Conservation (phyloP, 2,797 vertebrate genomes). For the Cottoperca gobio region DNA sequence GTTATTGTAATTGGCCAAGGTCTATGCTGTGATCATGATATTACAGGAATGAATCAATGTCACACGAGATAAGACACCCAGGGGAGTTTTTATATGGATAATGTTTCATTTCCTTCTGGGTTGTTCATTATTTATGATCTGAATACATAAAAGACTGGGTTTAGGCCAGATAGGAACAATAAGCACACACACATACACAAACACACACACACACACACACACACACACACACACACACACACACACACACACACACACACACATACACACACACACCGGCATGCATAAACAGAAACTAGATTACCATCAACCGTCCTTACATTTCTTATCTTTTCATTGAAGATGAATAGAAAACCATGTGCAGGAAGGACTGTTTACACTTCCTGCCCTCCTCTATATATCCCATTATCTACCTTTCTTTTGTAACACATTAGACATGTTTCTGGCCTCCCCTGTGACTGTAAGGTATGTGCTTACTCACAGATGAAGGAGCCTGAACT, state of each 20-base stretch:
- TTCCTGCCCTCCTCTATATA: conserved; percentile 63
- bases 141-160: conserved; percentile 60
- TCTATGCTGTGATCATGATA: conserved; percentile 61
- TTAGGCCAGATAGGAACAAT: conserved; percentile 60
- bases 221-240: conserved; percentile 45
- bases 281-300: conserved; percentile 66
- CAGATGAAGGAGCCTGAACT: conserved; percentile 70
- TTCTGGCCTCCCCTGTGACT: conserved; percentile 56
- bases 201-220: conserved; percentile 42
- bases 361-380: conserved; percentile 63
- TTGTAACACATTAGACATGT: conserved; percentile 55
- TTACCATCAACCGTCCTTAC: conserved; percentile 35
- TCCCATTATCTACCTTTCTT: conserved; percentile 53
- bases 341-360: conserved; percentile 59
- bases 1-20: conserved; percentile 64
- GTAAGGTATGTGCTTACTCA: conserved; percentile 82
- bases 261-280: conserved; percentile 38
- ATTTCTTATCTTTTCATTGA: conserved; percentile 55
- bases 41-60: conserved; percentile 73
- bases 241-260: conserved; percentile 44
- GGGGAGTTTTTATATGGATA: conserved; percentile 68
- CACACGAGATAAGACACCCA: conserved; percentile 69
- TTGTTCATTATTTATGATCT: conserved; percentile 71
- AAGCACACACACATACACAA: conserved; percentile 41
- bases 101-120: conserved; percentile 72